Evolutionary conservation across 2,888 invertebrate species (phyloP).

Genomic region (Strigamia maritima): DNA sequence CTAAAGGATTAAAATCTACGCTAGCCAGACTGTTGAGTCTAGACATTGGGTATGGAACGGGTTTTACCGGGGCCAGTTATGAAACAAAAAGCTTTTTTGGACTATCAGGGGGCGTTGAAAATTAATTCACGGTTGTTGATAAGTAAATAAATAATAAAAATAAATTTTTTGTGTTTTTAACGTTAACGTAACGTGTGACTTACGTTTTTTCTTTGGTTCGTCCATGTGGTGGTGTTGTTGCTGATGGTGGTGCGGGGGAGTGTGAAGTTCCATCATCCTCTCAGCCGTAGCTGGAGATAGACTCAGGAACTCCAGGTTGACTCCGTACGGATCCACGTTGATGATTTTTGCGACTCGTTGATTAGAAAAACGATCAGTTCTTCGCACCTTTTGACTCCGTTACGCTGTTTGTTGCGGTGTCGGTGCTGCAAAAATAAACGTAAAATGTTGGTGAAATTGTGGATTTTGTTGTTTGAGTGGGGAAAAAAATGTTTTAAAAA

Average conservation of each 20-base stretch:
- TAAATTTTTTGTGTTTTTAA: no score
- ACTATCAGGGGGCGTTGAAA: neutral
- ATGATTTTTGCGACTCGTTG: neutral
- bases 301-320: slow-evolving; percentile 34
- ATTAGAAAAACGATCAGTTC: neutral
- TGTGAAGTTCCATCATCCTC: slow-evolving; percentile 37
- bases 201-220: slow-evolving; percentile 37
- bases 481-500: neutral
- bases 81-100: slow-evolving; percentile 11
- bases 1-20: slow-evolving; percentile 27
- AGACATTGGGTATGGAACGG: slow-evolving; percentile 19
- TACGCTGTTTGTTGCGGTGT: neutral
- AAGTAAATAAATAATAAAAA: neutral
- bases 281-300: slow-evolving; percentile 35
- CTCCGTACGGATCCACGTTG: slow-evolving; percentile 24
- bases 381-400: slow-evolving; percentile 16
- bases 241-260: slow-evolving; percentile 34
- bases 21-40: slow-evolving; percentile 23
- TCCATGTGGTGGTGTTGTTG: slow-evolving; percentile 34
- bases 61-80: slow-evolving; percentile 21
- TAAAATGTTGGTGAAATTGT: neutral
- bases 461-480: neutral
- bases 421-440: neutral
- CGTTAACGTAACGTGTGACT: neutral
- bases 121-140: neutral